phyloP scores from a whole-genome alignment of 2,113 vertebrate genomes.

The Dicentrarchus labrax region DNA sequence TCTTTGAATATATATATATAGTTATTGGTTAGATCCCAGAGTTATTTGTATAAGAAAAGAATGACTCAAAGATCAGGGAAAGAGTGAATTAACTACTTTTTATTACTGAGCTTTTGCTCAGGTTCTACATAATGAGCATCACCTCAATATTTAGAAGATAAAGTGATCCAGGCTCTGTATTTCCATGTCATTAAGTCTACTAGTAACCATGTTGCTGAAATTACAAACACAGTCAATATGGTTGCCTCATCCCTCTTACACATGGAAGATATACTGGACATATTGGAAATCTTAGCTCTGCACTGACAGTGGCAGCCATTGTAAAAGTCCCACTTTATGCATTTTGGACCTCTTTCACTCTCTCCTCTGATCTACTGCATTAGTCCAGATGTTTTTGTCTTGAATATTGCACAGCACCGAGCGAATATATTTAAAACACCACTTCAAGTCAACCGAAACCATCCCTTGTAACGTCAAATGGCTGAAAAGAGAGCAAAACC shows the following conservation, averaged over 20 bases:
- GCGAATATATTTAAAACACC: slow-evolving; percentile 5
- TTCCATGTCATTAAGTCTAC: not conserved
- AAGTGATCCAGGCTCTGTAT: not conserved
- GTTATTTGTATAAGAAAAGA: not conserved
- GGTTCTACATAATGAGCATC: not conserved
- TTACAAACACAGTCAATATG: no score
- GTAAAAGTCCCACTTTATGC: slow-evolving; percentile 1
- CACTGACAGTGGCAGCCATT: not conserved
- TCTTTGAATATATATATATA: not conserved
- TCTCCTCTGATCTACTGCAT: not conserved
- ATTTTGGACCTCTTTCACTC: not conserved
- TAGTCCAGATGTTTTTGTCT: slow-evolving; percentile 19
- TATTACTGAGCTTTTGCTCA: not conserved
- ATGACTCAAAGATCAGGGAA: not conserved
- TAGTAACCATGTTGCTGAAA: no score
- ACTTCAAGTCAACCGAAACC: slow-evolving; percentile 16
- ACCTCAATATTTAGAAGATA: not conserved
- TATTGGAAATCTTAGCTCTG: not conserved
- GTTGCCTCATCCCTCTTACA: no score
- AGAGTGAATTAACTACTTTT: not conserved
- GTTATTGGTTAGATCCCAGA: no score
- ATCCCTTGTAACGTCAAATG: slow-evolving; percentile 23
- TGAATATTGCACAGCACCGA: not conserved
- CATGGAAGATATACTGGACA: no score
- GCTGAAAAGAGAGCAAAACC: slow-evolving; percentile 29